Conservation (phyloP, 2,113 vertebrate species). For the Dryoscopus gambensis region DNA sequence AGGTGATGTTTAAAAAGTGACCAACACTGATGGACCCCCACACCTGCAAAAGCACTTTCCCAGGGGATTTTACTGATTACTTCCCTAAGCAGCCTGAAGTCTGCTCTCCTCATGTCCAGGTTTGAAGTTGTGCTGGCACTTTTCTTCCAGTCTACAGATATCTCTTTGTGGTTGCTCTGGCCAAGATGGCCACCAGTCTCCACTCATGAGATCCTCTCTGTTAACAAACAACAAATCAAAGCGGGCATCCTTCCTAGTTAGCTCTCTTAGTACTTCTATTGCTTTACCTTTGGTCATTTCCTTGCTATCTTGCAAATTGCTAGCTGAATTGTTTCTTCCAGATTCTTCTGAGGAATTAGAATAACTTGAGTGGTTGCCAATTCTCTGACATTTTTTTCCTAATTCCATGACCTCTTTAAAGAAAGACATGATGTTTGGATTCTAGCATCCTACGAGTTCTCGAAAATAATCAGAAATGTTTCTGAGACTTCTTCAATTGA, state of each 20-base stretch:
- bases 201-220: too few species aligned
- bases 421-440: not conserved
- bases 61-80: not conserved
- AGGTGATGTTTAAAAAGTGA: not conserved
- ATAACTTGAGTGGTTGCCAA: not conserved
- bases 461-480: not conserved
- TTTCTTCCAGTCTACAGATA: not conserved
- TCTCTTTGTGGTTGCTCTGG: not conserved
- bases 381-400: not conserved
- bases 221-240: not conserved
- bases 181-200: not conserved
- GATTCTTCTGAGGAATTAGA: not conserved
- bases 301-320: not conserved
- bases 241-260: not conserved
- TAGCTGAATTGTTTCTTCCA: not conserved
- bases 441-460: not conserved
- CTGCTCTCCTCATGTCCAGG: not conserved
- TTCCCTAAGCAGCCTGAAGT: not conserved
- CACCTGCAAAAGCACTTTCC: not conserved
- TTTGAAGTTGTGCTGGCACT: not conserved
- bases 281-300: not conserved
- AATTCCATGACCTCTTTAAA: not conserved
- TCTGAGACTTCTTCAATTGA: not conserved
- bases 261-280: not conserved
- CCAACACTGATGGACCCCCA: not conserved